A percentile compares a stretch with the other conserved stretches of the same genome.
These are phyloP conservation scores for Amyelois transitella DNA, from an alignment of 1,140 invertebrate genomes.

Conservation along the genomic window DNA sequence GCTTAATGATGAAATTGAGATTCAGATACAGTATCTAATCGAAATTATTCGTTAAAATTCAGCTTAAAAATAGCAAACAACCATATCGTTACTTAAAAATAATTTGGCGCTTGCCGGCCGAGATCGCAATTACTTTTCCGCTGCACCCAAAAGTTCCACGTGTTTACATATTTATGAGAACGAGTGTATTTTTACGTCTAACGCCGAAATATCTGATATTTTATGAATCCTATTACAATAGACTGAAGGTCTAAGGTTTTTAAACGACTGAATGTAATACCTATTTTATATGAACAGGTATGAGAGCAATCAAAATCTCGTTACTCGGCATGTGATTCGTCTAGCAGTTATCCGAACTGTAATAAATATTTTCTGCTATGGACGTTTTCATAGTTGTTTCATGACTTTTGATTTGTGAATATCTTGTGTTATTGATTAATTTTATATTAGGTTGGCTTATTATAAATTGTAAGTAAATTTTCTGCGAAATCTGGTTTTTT, in stretches of 20 bases:
- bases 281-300: not conserved
- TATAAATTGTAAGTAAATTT: too few species aligned
- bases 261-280: constrained; percentile 1
- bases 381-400: not conserved
- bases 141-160: not conserved
- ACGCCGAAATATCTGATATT: not conserved
- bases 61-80: not conserved
- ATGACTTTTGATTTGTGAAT: not conserved
- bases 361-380: not conserved
- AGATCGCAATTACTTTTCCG: not conserved
- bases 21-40: too few species aligned
- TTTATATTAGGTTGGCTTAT: too few species aligned
- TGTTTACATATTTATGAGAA: not conserved
- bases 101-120: not conserved
- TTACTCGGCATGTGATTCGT: constrained; percentile 6
- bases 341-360: not conserved
- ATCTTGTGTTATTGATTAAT: not conserved
- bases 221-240: not conserved
- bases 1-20: too few species aligned
- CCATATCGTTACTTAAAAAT: not conserved
- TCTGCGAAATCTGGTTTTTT: too few species aligned
- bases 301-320: constrained; percentile 12
- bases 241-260: not conserved
- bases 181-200: not conserved
- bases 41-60: too few species aligned